Evolutionary conservation across 2,797 vertebrate species (phyloP).

Genomic region (Pterois miles): DNA sequence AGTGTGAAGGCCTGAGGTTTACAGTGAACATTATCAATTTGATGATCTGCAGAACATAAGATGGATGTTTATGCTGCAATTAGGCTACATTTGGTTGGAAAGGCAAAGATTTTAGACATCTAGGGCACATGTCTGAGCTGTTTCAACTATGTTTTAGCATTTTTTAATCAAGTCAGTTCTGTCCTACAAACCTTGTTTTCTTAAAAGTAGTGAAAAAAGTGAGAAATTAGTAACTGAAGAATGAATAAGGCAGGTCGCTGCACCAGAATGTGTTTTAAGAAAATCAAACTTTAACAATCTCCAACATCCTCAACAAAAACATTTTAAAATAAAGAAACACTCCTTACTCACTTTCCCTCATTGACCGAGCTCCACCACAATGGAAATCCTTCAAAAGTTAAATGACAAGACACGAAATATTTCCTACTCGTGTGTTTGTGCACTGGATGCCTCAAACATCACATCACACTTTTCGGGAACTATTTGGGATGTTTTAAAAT

Average conservation of each 20-base stretch:
- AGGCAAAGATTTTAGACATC: background rate
- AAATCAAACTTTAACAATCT: background rate
- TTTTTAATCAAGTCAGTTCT: background rate
- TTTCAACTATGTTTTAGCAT: no score
- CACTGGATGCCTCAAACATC: background rate
- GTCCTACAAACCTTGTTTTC: background rate
- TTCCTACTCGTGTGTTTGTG: background rate
- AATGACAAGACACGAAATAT: background rate
- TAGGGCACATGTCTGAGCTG: background rate
- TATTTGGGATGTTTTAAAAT: background rate
- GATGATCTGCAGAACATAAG: slow-evolving; percentile 7
- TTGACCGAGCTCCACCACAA: background rate
- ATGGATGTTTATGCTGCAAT: background rate
- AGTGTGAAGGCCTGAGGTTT: background rate
- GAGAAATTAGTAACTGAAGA: no score
- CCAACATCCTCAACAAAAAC: background rate
- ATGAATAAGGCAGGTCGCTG: background rate
- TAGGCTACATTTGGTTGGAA: background rate
- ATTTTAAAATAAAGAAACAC: background rate
- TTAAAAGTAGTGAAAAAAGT: no score
- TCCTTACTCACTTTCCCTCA: background rate
- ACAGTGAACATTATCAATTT: background rate
- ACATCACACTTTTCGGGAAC: background rate
- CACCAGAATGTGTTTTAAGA: background rate
- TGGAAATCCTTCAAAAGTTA: background rate